phyloP scores from a whole-genome alignment of 2,888 invertebrate genomes.

The Macropis europaea region DNA sequence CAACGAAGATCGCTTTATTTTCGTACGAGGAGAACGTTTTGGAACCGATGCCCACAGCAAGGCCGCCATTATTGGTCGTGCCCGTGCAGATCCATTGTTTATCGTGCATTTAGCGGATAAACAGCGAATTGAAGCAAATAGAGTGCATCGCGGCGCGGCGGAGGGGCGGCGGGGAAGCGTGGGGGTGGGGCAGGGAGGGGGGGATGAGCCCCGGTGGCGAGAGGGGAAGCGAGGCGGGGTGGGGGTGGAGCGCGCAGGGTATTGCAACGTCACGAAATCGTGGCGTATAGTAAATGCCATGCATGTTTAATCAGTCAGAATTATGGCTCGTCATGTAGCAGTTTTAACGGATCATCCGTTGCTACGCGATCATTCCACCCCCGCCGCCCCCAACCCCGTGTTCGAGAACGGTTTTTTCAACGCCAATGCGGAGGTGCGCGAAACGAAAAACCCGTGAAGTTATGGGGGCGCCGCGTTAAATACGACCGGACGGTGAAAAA shows the following conservation, averaged over 20 bases:
- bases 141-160: conserved; percentile 14
- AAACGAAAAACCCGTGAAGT: conserved; percentile 9
- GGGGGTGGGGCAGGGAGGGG: not conserved
- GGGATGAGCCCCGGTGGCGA: not conserved
- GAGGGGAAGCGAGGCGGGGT: not conserved
- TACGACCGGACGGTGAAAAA: not conserved
- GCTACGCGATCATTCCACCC: conserved; percentile 54
- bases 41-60: conserved; percentile 57
- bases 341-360: conserved; percentile 70
- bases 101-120: conserved; percentile 74
- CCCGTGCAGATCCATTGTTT: conserved; percentile 63
- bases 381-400: not conserved
- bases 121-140: conserved; percentile 69
- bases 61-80: conserved; percentile 60
- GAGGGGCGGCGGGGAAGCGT: not conserved
- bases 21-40: conserved; percentile 31
- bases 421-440: not conserved
- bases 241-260: conserved; percentile 30
- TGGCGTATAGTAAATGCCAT: conserved; percentile 70
- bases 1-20: conserved; percentile 28
- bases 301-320: conserved; percentile 76
- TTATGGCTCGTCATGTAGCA: conserved; percentile 75
- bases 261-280: conserved; percentile 70
- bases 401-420: conserved; percentile 10
- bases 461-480: not conserved